Evolutionary conservation across 1,140 invertebrate genomes (phyloP).

Genomic region (Ceratina calcarata): DNA sequence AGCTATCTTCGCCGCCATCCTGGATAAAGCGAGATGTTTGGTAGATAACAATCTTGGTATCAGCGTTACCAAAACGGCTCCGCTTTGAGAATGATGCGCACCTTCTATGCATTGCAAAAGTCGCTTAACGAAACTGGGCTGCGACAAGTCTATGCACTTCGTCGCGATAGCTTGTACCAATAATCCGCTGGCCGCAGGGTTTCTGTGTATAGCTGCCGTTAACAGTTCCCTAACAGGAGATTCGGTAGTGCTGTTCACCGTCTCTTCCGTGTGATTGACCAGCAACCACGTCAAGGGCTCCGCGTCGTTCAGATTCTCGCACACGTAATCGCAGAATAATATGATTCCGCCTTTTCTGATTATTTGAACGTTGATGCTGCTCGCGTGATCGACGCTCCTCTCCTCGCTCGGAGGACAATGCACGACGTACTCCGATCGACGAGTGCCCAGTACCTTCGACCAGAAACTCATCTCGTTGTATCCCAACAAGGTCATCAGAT

Average conservation of each 20-base stretch:
- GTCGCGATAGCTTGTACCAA: slow-evolving; percentile 87
- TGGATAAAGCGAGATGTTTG: slow-evolving; percentile 82
- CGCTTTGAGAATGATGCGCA: slow-evolving; percentile 85
- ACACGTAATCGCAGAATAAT: slow-evolving; percentile 87
- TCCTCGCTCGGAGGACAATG: slow-evolving; percentile 23
- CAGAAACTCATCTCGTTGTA: slow-evolving; percentile 84
- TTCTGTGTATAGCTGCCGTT: slow-evolving; percentile 83
- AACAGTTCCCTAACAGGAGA: slow-evolving; percentile 85
- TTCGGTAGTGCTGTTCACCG: slow-evolving; percentile 83
- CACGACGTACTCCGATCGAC: slow-evolving; percentile 13
- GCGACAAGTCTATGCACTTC: slow-evolving; percentile 77
- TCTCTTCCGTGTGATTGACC: slow-evolving; percentile 85
- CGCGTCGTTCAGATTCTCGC: slow-evolving; percentile 86
- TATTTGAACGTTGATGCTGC: slow-evolving; percentile 81
- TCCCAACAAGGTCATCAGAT: slow-evolving; percentile 85
- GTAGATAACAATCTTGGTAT: slow-evolving; percentile 83
- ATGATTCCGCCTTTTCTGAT: slow-evolving; percentile 82
- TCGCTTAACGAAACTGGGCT: slow-evolving; percentile 82
- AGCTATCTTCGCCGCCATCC: slow-evolving; percentile 83
- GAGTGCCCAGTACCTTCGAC: slow-evolving; percentile 81
- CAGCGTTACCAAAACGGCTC: slow-evolving; percentile 83
- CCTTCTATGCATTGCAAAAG: slow-evolving; percentile 84
- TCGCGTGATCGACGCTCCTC: not conserved
- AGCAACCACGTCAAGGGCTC: slow-evolving; percentile 90
- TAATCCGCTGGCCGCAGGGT: slow-evolving; percentile 85